Evolutionary conservation across 2,113 vertebrate species (phyloP).

Genomic region (Cairina moschata): DNA sequence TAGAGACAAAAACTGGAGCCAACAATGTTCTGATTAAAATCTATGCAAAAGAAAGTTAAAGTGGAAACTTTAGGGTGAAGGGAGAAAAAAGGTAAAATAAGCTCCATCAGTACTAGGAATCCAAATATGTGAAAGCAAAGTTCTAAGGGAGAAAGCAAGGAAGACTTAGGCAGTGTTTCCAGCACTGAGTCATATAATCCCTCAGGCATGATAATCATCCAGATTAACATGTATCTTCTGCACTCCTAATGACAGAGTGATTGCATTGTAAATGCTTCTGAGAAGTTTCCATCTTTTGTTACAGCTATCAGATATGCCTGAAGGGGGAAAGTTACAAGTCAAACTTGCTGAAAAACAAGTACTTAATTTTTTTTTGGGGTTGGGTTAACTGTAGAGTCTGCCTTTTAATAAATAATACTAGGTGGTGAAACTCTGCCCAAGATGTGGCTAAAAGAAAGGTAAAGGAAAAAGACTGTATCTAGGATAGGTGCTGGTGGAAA

Average conservation of each 20-base stretch:
- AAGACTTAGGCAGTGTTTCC: not conserved
- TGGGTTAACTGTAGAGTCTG: not conserved
- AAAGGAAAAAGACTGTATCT: not conserved
- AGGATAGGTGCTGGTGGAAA: not conserved
- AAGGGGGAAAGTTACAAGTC: not conserved
- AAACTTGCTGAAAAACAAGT: not conserved
- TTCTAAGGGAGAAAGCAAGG: not conserved
- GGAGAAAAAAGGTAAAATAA: not conserved
- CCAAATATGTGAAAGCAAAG: not conserved
- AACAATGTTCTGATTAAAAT: not conserved
- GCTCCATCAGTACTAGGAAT: not conserved
- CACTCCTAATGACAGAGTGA: not conserved
- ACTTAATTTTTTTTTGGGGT: not conserved
- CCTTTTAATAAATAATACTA: not conserved
- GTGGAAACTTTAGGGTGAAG: not conserved
- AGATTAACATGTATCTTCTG: not conserved
- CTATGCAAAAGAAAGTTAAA: not conserved
- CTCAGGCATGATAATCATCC: not conserved
- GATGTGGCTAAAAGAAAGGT: not conserved
- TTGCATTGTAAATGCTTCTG: not conserved
- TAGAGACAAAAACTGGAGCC: not conserved
- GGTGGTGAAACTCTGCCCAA: not conserved
- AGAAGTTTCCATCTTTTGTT: not conserved
- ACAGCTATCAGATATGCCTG: not conserved
- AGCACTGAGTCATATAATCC: not conserved